Evolutionary conservation across 2,888 invertebrate genomes (phyloP), one percentile per base, ranked within the genome.

Genomic region (Lordiphosa fenestrarum): DNA sequence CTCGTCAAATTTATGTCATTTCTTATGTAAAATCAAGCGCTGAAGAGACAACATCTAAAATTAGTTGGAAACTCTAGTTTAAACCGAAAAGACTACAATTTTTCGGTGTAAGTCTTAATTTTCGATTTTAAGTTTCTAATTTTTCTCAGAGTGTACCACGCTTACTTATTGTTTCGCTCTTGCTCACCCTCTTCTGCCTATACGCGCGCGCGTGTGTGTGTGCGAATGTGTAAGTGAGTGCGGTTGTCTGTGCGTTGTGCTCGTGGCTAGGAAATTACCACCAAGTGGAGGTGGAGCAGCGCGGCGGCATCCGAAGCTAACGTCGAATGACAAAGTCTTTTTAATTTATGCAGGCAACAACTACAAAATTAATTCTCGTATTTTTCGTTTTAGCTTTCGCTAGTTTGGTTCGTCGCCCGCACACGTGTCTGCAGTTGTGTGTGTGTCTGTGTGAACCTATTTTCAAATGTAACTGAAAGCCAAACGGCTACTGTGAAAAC

Each of bases 331-430:
- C 80, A 73, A 63, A 63, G 53, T 71, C 52, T 69, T 65, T 71
- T 68, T 72, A 81, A 77, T 81, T 77, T 81, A 77, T 77, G 66
- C 81, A 72, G 63, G 61, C 61, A 69, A 76, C 73, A 69, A 56
- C 66, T 9, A 9, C 30, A 53, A 74, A 74, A 70, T 68, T 64
- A 68, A 72, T 74, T 77, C 63, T 66, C 47, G 52, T 60, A 57
- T 64, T 66, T 65, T 54, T 44, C 44, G 37, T 25, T 69, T 53
- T 57, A 38, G 38, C 55, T 67, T 67, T 48, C 52, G 56, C 41
- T 54, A 42, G 39, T 54, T 62, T 62, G 49, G 37, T 44, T 59
- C 41, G 36, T 50, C 71, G 19, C 21, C 9, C 33, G 9, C 33
- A 23, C 12, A 13, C 15, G 36, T 61, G 53, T 46, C 12, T 25